Evolutionary conservation across 2,113 vertebrate species (phyloP), one percentile per base, ranked within the genome.

Genomic region (Glaucomys volans): DNA sequence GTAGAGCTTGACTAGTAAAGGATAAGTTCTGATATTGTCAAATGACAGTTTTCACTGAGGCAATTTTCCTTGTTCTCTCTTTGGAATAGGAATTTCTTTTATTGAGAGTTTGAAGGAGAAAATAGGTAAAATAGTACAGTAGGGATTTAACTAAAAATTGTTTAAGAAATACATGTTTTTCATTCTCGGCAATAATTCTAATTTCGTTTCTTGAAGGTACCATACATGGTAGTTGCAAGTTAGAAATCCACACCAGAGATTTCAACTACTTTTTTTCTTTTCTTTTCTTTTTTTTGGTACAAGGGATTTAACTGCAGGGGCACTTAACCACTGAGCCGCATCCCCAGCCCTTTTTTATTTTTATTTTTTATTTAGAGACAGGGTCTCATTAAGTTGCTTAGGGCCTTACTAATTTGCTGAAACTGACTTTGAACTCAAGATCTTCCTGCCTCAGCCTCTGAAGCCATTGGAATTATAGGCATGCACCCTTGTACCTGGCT

Each of bases 181-280:
- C 64, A 96, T 96, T n/a, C 95, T 98, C 81, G 96, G 88, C 96
- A 98, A 97, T 87, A n/a, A 72, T 98, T 98, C 91, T 97, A 97
- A 97, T 98, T 97, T 94, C 96, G 95, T 97, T 97, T 96, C 95
- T 97, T 98, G 98, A 91, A 97, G 95, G 83, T 97, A 92, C 91
- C 96, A 90, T 97, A 90, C 69, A 95, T 77, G 97, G 92, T 96
- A 85, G 96, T 98, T 97, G 87, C 97, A 97, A 96, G 95, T 97
- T 92, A 95, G 97, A 98, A 97, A 95, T 90, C 85, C 76, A 92
- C 85, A 97, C 54, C 54, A 57, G 7, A 57, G 54, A 57, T 20
- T 22, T 57, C 18, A 18, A 22, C 54, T 57, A 22, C 54, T 2
- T 57, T 20, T 18, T 5, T 52, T 52, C 9, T 50, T 50, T 50